Conservation (phyloP, 2,797 vertebrate genomes). For the Rallus crepitans region DNA sequence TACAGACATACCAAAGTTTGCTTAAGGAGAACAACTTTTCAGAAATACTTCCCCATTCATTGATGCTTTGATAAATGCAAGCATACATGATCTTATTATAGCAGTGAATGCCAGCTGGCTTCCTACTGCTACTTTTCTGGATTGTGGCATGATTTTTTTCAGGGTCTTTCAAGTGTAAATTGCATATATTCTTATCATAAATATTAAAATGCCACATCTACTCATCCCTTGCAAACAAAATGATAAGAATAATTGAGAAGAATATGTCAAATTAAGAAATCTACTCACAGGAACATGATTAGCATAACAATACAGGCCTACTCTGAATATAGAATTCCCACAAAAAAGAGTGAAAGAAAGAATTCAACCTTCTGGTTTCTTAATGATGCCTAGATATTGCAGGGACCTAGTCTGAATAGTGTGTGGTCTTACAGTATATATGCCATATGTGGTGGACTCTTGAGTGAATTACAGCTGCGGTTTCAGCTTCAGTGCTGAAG, state of each 20-base stretch:
- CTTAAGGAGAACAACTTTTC: neutral
- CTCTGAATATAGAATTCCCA: conserved; percentile 22
- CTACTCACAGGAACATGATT: neutral
- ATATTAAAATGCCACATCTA: neutral
- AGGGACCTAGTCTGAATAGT: conserved; percentile 45
- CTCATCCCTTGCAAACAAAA: neutral
- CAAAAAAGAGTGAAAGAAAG: neutral
- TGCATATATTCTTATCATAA: neutral
- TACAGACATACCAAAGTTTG: neutral
- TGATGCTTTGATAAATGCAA: neutral
- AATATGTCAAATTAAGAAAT: neutral
- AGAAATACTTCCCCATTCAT: neutral
- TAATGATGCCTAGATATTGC: conserved; percentile 45
- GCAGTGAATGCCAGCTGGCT: neutral
- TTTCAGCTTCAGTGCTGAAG: conserved; percentile 67
- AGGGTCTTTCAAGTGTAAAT: neutral
- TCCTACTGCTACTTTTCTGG: neutral
- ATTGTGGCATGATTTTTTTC: neutral
- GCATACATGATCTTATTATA: neutral
- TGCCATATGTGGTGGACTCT: conserved; percentile 69
- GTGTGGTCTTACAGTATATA: conserved; percentile 75
- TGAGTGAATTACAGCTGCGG: conserved; percentile 73
- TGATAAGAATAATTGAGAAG: neutral
- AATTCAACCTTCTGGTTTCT: conserved; percentile 48
- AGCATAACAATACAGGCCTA: conserved; percentile 8